Evolutionary conservation across 2,888 invertebrate genomes (phyloP), one percentile per base, ranked within the genome.

Genomic region (Perizoma flavofasciatum): DNA sequence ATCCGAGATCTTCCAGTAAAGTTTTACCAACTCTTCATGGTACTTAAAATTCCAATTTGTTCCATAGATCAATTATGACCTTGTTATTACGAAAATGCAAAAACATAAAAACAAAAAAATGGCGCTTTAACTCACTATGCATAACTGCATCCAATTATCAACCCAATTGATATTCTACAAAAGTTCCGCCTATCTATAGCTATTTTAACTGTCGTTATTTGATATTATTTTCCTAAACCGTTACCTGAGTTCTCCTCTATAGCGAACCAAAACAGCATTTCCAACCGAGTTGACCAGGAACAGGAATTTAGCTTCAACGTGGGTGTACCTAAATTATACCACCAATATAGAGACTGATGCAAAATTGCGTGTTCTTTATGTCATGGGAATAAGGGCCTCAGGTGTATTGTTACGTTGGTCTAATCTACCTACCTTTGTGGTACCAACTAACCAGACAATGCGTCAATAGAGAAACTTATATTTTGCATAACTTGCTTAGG

Each of bases 391-490:
- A 61, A 47, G 49, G 49, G 33, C 43, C 22, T 22, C 46, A 34
- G 40, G 45, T 40, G 56, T 33, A 49, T 39, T 49, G 32, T 54
- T 45, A 49, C 48, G 52, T 49, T 41, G 49, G 22, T 47, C 8
- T 40, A 22, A 9, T 32, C 10, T 35, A 40, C 5, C 11, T 46
- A 47, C 63, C 60, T 61, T 67, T 66, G 56, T n/a, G n/a, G n/a
- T 61, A 73, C 56, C 63, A 34, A 67, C 59, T n/a, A 41, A 41
- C 8, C 55, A 76, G 72, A 80, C 80, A 82, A 82, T 81, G 68
- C 67, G 68, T 72, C 75, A 74, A 57, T 69, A 59, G 75, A 75
- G 81, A 82, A 77, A 79, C 74, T 73, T 74, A 69, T 74, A 73
- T 72, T 75, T 73, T 71, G 67, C 74, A 77, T 77, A 75, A 73